phyloP scores from a whole-genome alignment of 2,797 vertebrate species.

The Takifugu rubripes region DNA sequence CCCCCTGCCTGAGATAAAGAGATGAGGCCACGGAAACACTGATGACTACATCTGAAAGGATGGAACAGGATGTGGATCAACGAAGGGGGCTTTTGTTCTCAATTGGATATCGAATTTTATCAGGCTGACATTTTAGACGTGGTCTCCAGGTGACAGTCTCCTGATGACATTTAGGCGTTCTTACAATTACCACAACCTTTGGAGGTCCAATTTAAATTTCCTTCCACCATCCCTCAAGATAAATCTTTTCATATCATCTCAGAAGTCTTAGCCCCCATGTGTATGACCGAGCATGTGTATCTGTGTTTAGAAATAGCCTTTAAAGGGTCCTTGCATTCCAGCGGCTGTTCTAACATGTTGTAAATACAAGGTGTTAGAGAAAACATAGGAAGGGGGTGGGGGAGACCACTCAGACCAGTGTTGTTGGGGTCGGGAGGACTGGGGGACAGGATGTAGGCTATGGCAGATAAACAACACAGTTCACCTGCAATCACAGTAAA shows the following conservation, averaged over 20 bases:
- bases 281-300: slow-evolving; percentile 18
- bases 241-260: slow-evolving; percentile 35
- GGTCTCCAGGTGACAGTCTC: slow-evolving; percentile 24
- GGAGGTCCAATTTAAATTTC: slow-evolving; percentile 49
- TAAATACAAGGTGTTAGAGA: slow-evolving; percentile 75
- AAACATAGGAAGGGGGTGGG: slow-evolving; percentile 56
- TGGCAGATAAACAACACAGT: slow-evolving; percentile 42
- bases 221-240: slow-evolving; percentile 13
- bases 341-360: slow-evolving; percentile 92
- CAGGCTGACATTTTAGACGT: slow-evolving; percentile 61
- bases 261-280: slow-evolving; percentile 24
- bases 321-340: slow-evolving; percentile 85
- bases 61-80: slow-evolving; percentile 50
- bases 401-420: slow-evolving; percentile 48
- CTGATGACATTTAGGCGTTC: slow-evolving; percentile 63
- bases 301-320: slow-evolving; percentile 58
- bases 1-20: slow-evolving; percentile 33
- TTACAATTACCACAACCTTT: slow-evolving; percentile 51
- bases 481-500: slow-evolving; percentile 44
- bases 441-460: slow-evolving; percentile 40
- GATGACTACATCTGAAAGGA: slow-evolving; percentile 54
- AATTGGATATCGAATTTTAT: slow-evolving; percentile 40
- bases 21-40: slow-evolving; percentile 1
- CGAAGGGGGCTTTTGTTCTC: slow-evolving; percentile 46
- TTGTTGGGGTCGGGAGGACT: slow-evolving; percentile 11